Conservation (phyloP, 2,888 invertebrate genomes). For the Busseola fusca region DNA sequence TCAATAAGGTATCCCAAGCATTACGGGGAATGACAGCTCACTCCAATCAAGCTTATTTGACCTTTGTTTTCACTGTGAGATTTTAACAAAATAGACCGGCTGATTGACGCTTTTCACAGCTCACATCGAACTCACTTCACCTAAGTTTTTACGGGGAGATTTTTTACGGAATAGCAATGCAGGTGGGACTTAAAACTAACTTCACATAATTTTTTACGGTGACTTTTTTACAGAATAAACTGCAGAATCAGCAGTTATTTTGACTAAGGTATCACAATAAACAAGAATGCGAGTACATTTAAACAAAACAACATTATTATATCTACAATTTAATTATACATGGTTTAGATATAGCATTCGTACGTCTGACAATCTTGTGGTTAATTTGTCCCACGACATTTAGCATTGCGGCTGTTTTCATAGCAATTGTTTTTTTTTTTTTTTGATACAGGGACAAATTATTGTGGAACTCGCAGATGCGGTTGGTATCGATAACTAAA, state of each 20-base stretch:
- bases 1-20: no score
- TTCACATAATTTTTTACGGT: background rate
- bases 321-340: background rate
- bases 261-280: conserved; percentile 13
- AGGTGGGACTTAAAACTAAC: background rate
- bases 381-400: background rate
- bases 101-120: no score
- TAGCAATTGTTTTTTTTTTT: background rate
- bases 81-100: no score
- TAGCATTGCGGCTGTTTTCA: background rate
- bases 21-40: no score
- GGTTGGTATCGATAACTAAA: no score
- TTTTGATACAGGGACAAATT: background rate
- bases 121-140: background rate
- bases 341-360: background rate
- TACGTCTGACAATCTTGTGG: background rate
- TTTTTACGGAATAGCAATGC: background rate
- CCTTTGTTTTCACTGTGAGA: no score
- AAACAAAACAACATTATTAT: conserved; percentile 23
- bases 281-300: conserved; percentile 25
- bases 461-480: background rate
- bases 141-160: background rate
- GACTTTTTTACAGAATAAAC: background rate
- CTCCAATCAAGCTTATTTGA: no score
- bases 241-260: background rate